A percentile compares a stretch with the other conserved stretches of the same genome.
Conservation (phyloP, 2,888 invertebrate species). For the Tinea pellionella region DNA sequence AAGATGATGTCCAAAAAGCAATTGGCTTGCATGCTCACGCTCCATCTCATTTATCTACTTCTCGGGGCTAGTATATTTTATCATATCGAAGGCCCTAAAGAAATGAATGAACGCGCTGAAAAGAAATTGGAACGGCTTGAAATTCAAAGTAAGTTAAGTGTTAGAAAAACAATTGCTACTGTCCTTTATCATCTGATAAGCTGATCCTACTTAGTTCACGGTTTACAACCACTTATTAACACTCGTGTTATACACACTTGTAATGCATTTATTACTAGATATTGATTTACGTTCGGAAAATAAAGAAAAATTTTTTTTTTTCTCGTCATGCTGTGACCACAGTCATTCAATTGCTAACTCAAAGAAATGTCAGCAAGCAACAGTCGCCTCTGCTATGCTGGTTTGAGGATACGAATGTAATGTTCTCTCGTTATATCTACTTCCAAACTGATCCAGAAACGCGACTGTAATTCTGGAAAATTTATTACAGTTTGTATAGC, state of each 20-base stretch:
- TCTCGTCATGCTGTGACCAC: too few relatives aligned
- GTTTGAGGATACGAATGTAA: too few relatives aligned
- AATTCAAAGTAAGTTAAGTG: constrained; percentile 74
- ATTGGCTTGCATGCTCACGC: constrained; percentile 78
- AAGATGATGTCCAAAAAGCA: constrained; percentile 85
- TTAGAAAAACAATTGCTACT: neutral
- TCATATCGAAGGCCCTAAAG: constrained; percentile 81
- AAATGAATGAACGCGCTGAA: constrained; percentile 69
- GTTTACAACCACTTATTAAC: neutral
- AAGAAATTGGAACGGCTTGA: constrained; percentile 73
- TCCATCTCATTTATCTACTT: constrained; percentile 81
- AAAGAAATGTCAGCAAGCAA: too few relatives aligned
- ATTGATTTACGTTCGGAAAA: neutral
- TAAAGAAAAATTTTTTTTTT: too few relatives aligned
- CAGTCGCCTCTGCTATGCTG: too few relatives aligned
- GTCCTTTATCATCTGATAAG: neutral
- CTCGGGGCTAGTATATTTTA: constrained; percentile 90
- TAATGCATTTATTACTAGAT: neutral
- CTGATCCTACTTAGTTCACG: neutral
- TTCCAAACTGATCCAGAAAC: too few relatives aligned
- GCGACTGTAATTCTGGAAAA: too few relatives aligned
- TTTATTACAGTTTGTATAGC: too few relatives aligned
- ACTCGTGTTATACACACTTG: neutral
- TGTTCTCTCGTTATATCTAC: too few relatives aligned
- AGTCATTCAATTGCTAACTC: too few relatives aligned